Evolutionary conservation across 2,888 invertebrate species (phyloP), one percentile per base, ranked within the genome.

Genomic region (Magallana nippona): DNA sequence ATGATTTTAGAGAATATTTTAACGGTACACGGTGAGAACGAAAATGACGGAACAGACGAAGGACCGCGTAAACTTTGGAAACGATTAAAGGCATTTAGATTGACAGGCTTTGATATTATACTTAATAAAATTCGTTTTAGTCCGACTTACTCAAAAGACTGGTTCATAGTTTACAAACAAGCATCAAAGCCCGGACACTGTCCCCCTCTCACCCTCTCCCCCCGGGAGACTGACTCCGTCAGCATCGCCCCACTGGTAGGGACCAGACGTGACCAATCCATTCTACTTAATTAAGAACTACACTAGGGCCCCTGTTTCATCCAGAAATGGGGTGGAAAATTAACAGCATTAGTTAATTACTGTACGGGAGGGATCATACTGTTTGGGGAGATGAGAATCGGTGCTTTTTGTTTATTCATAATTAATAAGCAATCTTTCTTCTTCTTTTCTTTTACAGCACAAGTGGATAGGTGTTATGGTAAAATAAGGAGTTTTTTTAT

Each of bases 81-180:
- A 44, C 32, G 71, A 71, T 71, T 22, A 71, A 71, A 71, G 22
- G 32, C 22, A 15, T 27, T 71, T 71, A 27, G 27, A 71, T 15
- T 32, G 71, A 71, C 71, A 71, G 71, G 13, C 71, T 27, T 32
- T 71, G 32, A 71, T 71, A 71, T 71, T 71, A 27, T 71, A 27
- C 13, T 27, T 71, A 71, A 71, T 71, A 71, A 71, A 71, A 71
- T 71, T 71, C 71, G 71, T 71, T 71, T 71, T 71, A 71, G 71
- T 32, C 32, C 27, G 27, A 32, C 71, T 32, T 22, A 17, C 27
- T 71, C 71, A 71, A 71, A 44, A 71, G 71, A 10, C 71, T 27
- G 32, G 27, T 27, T 71, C 32, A 71, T 71, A 71, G 27, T 71
- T 71, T 27, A 71, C 71, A 71, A 71, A 71, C 71, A 71, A 71